phyloP scores from a whole-genome alignment of 2,113 vertebrate genomes.

The Rhinogobius similis region DNA sequence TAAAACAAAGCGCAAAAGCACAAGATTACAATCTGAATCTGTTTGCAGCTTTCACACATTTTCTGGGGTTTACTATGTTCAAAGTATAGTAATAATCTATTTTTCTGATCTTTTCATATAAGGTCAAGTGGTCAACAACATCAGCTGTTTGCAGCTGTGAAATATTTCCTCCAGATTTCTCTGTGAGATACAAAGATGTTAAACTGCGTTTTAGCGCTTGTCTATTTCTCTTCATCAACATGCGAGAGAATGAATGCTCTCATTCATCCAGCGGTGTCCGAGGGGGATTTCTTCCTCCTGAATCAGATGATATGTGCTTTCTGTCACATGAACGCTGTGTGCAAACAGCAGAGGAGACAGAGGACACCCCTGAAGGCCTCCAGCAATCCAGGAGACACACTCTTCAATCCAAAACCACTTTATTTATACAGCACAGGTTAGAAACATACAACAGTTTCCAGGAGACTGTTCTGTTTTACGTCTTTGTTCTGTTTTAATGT shows the following conservation, averaged over 20 bases:
- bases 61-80: not conserved
- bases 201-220: not conserved
- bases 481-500: too few species aligned
- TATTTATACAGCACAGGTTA: too few species aligned
- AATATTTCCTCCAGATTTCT: not conserved
- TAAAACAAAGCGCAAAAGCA: too few species aligned
- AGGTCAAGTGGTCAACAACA: not conserved
- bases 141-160: not conserved
- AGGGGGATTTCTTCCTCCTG: slow-evolving; percentile 41
- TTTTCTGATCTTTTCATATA: slow-evolving; percentile 13
- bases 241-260: slow-evolving; percentile 25
- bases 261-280: slow-evolving; percentile 27
- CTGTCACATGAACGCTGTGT: slow-evolving; percentile 67
- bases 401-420: too few species aligned
- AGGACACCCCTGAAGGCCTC: slow-evolving; percentile 34
- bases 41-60: too few species aligned
- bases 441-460: too few species aligned
- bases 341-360: slow-evolving; percentile 48
- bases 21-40: too few species aligned
- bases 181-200: slow-evolving; percentile 6
- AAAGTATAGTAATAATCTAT: not conserved
- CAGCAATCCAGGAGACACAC: slow-evolving; percentile 45
- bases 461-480: too few species aligned
- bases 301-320: slow-evolving; percentile 67
- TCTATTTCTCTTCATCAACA: slow-evolving; percentile 17